Evolutionary conservation across 2,888 invertebrate species (phyloP).

Genomic region (Sialis lutaria): DNA sequence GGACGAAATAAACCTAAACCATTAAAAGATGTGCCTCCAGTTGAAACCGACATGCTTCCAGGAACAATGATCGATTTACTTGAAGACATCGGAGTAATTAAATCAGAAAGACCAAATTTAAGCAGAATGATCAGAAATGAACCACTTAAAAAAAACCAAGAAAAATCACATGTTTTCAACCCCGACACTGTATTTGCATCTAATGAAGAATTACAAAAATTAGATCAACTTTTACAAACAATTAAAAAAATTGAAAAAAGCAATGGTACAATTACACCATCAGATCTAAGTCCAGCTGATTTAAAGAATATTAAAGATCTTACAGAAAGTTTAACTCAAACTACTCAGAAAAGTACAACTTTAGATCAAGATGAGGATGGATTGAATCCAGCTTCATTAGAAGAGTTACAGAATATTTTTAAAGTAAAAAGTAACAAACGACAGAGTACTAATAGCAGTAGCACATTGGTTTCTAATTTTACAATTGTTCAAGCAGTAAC

Average conservation of each 20-base stretch:
- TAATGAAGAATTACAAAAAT: slow-evolving; percentile 30
- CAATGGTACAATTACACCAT: slow-evolving; percentile 23
- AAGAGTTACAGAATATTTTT: slow-evolving; percentile 14
- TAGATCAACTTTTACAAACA: slow-evolving; percentile 29
- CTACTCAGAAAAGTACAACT: slow-evolving; percentile 12
- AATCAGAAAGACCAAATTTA: slow-evolving; percentile 1
- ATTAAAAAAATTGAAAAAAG: slow-evolving; percentile 25
- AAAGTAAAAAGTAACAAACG: slow-evolving; percentile 32
- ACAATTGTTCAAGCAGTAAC: slow-evolving; percentile 4
- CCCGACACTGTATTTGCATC: slow-evolving; percentile 19
- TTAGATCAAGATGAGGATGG: slow-evolving; percentile 19
- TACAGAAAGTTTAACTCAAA: slow-evolving; percentile 19
- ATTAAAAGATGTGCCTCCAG: slow-evolving; percentile 15
- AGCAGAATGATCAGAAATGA: slow-evolving; percentile 7
- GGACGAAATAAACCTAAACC: slow-evolving; percentile 10
- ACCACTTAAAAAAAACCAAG: slow-evolving; percentile 6
- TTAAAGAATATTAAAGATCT: slow-evolving; percentile 20
- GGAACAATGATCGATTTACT: slow-evolving; percentile 19
- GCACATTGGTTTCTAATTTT: slow-evolving; percentile 14
- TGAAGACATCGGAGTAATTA: slow-evolving; percentile 20
- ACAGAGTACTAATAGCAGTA: slow-evolving; percentile 20
- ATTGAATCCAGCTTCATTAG: slow-evolving; percentile 25
- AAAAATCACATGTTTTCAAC: slow-evolving; percentile 16
- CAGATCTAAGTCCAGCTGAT: slow-evolving; percentile 25
- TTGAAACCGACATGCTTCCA: slow-evolving; percentile 22